These are phyloP conservation scores for Acomys russatus DNA, from an alignment of 2,797 vertebrate species.

Conservation along the genomic window DNA sequence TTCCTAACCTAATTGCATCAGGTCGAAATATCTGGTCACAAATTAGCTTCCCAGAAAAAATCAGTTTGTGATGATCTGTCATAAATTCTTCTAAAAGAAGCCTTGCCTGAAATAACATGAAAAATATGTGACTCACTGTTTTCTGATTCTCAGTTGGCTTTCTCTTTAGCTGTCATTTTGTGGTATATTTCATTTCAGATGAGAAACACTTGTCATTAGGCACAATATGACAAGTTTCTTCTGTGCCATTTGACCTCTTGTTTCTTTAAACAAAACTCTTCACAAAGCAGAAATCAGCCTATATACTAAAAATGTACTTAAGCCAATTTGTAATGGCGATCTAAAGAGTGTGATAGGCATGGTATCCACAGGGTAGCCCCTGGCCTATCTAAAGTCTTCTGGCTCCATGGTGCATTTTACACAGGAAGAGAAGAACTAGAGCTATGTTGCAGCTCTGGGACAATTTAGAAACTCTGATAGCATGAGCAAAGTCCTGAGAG, in stretches of 20 bases:
- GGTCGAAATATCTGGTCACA: slow-evolving; percentile 55
- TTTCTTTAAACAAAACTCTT: slow-evolving; percentile 71
- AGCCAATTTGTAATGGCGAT: slow-evolving; percentile 61
- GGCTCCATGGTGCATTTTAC: slow-evolving; percentile 36
- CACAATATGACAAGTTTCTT: slow-evolving; percentile 51
- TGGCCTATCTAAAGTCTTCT: slow-evolving; percentile 1
- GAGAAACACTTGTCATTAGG: slow-evolving; percentile 67
- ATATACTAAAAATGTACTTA: slow-evolving; percentile 31
- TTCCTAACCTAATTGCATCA: slow-evolving; percentile 68
- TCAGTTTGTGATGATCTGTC: slow-evolving; percentile 60
- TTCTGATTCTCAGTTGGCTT: slow-evolving; percentile 87
- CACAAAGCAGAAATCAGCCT: slow-evolving; percentile 46
- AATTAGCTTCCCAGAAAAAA: slow-evolving; percentile 15
- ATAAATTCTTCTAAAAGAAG: background rate
- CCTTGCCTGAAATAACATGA: slow-evolving; percentile 50
- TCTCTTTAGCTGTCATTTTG: slow-evolving; percentile 87
- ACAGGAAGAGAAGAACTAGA: background rate
- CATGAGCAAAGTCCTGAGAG: slow-evolving; percentile 65
- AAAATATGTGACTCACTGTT: slow-evolving; percentile 86
- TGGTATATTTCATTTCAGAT: slow-evolving; percentile 86
- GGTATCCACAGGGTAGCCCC: background rate
- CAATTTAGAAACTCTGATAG: slow-evolving; percentile 65
- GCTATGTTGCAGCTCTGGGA: slow-evolving; percentile 58
- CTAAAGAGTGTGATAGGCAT: slow-evolving; percentile 28
- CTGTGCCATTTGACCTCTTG: slow-evolving; percentile 32